Base-by-base conservation (phyloP, 92 coral and sea anemone species). In the Ricordea florida region DNA sequence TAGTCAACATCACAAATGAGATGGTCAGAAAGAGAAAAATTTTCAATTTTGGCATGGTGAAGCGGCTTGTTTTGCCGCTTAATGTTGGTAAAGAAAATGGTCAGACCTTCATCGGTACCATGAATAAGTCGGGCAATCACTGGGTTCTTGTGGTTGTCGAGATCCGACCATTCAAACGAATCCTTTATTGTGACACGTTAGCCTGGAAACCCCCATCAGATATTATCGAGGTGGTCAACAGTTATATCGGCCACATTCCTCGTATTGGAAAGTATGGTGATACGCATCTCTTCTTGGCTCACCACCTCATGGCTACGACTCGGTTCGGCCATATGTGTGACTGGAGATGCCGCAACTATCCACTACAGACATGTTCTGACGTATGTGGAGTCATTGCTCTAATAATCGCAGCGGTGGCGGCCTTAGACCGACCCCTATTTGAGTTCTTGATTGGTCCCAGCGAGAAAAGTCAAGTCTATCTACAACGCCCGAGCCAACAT, bases 141-240 rank as follows among this genome's bases (percentile, higher is more conserved):
- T 61, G 81, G 83, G 83, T 65, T 15, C 64, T 76, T 2, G 63
- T 76, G 30, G 76, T 76, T 48, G 83, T 76, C 16, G 77, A 76
- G 42, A 50, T 76, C 4, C 76, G 66, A 21, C 77, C 77, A 16
- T 76, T 36, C 45, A 63, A 63, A 34, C 66, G 31, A 23, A 65
- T 76, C 40, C 31, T 65, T 24, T 76, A 76, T 29, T 64, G 77
- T n/a, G 66, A 76, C 56, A 49, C 64, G 40, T 65, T 50, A 21
- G 76, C 75, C 53, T 63, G 76, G 83, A 16, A 65, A 4, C 37
- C 64, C 23, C 64, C 83, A 31, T 6, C 63, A 41, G 30, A 33
- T 25, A 34, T 76, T 10, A 14, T 64, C 5, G 62, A 76, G 7
- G 20, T 37, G 38, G 64, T 76, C 13, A 76, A 76, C 52, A 29